phyloP scores from a whole-genome alignment of 2,888 invertebrate genomes.

The Aphrophora alni region DNA sequence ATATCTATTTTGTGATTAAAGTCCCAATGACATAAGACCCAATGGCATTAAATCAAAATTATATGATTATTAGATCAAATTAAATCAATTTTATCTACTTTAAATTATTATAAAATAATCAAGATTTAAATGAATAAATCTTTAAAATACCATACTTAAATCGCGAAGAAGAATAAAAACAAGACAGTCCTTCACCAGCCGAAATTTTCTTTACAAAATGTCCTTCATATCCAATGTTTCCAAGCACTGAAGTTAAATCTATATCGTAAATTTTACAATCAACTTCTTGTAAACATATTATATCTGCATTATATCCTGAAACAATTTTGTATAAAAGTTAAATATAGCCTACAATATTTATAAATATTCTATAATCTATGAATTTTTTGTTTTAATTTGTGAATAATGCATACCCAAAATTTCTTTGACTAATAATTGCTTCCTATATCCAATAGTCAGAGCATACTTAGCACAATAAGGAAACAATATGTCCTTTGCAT shows the following conservation, averaged over 20 bases:
- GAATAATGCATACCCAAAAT: constrained; percentile 64
- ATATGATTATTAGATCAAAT: no score
- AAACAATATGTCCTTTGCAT: constrained; percentile 73
- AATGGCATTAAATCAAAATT: no score
- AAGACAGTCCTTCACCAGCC: constrained; percentile 81
- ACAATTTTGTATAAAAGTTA: constrained; percentile 48
- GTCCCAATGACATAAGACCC: no score
- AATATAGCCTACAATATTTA: no score
- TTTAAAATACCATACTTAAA: constrained; percentile 64
- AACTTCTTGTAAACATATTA: constrained; percentile 93
- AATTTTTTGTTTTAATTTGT: not conserved
- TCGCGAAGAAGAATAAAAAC: constrained; percentile 73
- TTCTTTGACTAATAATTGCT: constrained; percentile 85
- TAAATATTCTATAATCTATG: not conserved
- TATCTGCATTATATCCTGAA: constrained; percentile 86
- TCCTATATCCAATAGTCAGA: constrained; percentile 83
- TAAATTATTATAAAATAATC: no score
- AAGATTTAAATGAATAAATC: constrained; percentile 47
- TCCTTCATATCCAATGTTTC: constrained; percentile 64
- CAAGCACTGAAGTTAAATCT: constrained; percentile 69
- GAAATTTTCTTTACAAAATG: constrained; percentile 73
- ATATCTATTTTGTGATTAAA: no score
- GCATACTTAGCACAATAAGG: constrained; percentile 86
- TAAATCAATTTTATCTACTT: no score
- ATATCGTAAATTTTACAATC: constrained; percentile 77